Percentiles rank a stretch among this genome's conserved stretches.
These are phyloP conservation scores for Agapornis canus DNA, from an alignment of 2,797 vertebrate genomes.

Conservation along the genomic window DNA sequence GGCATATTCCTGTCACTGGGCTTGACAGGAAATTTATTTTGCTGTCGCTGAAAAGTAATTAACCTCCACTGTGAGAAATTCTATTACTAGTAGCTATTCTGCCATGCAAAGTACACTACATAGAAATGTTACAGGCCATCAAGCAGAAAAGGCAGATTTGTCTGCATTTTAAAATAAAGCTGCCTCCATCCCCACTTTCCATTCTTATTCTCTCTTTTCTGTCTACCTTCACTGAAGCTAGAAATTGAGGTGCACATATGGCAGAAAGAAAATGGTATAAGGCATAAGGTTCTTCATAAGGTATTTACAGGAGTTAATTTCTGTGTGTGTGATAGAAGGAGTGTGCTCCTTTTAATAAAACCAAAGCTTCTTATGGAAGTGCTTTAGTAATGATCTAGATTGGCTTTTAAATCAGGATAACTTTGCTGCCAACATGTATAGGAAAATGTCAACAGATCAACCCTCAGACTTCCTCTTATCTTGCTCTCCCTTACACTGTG, in stretches of 20 bases:
- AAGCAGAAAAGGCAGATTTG: constrained; percentile 90
- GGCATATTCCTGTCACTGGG: constrained; percentile 77
- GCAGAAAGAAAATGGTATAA: constrained; percentile 74
- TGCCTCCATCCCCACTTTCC: constrained; percentile 75
- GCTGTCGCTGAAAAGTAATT: constrained; percentile 88
- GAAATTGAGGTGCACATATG: constrained; percentile 87
- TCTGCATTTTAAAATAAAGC: constrained; percentile 93
- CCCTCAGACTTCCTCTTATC: constrained; percentile 11
- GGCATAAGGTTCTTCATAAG: constrained; percentile 72
- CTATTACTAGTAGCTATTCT: constrained; percentile 92
- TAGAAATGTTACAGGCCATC: constrained; percentile 92
- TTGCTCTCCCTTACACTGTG: not conserved
- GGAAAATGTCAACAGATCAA: constrained; percentile 64
- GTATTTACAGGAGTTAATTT: constrained; percentile 79
- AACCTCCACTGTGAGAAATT: constrained; percentile 92
- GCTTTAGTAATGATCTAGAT: constrained; percentile 45
- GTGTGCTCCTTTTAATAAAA: constrained; percentile 8
- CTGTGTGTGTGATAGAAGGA: not conserved
- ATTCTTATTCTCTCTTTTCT: constrained; percentile 67
- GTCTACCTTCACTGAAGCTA: constrained; percentile 84
- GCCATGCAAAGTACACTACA: constrained; percentile 91
- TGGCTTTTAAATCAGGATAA: constrained; percentile 59
- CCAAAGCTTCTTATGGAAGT: constrained; percentile 42
- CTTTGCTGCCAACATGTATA: not conserved
- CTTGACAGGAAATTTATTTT: constrained; percentile 86